Conservation (phyloP, 2,888 invertebrate species). For the Hemicrepidius hirtus region DNA sequence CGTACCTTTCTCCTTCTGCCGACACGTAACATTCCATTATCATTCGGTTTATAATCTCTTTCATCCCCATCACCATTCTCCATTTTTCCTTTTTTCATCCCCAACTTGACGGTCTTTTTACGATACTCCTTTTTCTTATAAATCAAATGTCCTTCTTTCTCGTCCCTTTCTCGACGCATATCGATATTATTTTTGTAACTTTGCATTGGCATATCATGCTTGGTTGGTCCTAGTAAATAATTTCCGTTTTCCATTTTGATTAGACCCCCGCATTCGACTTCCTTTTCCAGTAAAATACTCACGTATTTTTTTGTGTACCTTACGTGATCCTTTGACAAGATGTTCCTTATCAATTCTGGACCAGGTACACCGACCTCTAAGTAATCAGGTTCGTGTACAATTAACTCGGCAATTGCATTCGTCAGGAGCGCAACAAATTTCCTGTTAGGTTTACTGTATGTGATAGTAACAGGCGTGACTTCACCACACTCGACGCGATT, state of each 20-base stretch:
- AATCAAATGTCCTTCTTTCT: slow-evolving; percentile 29
- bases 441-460: slow-evolving; percentile 59
- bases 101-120: slow-evolving; percentile 35
- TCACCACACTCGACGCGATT: slow-evolving; percentile 58
- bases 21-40: slow-evolving; percentile 70
- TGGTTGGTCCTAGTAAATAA: slow-evolving; percentile 79
- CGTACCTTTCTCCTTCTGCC: slow-evolving; percentile 77
- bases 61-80: slow-evolving; percentile 15
- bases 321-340: slow-evolving; percentile 78
- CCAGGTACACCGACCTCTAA: slow-evolving; percentile 83
- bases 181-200: slow-evolving; percentile 54
- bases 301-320: slow-evolving; percentile 79
- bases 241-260: slow-evolving; percentile 81
- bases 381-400: slow-evolving; percentile 83
- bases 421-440: slow-evolving; percentile 75
- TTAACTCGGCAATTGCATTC: slow-evolving; percentile 82
- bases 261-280: slow-evolving; percentile 81
- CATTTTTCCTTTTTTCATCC: slow-evolving; percentile 41
- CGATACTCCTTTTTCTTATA: slow-evolving; percentile 32
- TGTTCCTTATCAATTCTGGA: slow-evolving; percentile 79
- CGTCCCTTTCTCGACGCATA: slow-evolving; percentile 49
- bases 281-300: slow-evolving; percentile 80
- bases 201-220: slow-evolving; percentile 57
- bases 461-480: slow-evolving; percentile 41
- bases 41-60: slow-evolving; percentile 5